phyloP scores from a whole-genome alignment of 2,888 invertebrate species.

The Chalcosyrphus nemorum region DNA sequence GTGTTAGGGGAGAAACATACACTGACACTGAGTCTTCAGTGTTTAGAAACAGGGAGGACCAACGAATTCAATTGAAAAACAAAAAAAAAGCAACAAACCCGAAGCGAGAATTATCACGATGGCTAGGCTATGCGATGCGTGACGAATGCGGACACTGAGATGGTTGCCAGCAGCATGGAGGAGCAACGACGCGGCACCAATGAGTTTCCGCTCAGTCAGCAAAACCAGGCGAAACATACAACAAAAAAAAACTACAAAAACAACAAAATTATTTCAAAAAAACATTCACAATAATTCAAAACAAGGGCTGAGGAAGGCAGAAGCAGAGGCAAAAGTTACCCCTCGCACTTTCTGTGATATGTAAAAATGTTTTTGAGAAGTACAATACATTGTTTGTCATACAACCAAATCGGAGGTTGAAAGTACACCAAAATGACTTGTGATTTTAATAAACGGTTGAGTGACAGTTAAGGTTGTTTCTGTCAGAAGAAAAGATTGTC shows the following conservation, averaged over 20 bases:
- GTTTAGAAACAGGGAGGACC: conserved; percentile 30
- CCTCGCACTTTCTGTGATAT: conserved; percentile 3
- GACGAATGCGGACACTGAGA: conserved; percentile 62
- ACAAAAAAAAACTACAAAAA: no score
- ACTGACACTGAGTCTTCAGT: no score
- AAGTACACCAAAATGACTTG: not conserved
- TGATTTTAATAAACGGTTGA: not conserved
- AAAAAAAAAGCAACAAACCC: no score
- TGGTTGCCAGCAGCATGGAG: conserved; percentile 71
- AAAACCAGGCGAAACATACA: conserved; percentile 36
- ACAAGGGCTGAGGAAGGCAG: conserved; percentile 29
- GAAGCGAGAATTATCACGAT: conserved; percentile 72
- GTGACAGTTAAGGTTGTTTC: not conserved
- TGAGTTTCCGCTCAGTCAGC: conserved; percentile 79
- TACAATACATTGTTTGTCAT: conserved; percentile 17
- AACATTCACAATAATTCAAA: conserved; percentile 68
- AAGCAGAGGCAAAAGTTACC: not conserved
- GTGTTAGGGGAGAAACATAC: conserved; percentile 55
- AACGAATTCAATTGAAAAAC: conserved; percentile 66
- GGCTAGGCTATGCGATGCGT: conserved; percentile 74
- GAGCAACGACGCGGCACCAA: conserved; percentile 81
- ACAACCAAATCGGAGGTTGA: conserved; percentile 5
- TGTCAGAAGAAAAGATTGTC: not conserved
- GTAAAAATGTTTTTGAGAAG: not conserved
- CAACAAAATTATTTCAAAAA: not conserved